phyloP scores from a whole-genome alignment of 2,888 invertebrate genomes.

The Cheilosia impressa region DNA sequence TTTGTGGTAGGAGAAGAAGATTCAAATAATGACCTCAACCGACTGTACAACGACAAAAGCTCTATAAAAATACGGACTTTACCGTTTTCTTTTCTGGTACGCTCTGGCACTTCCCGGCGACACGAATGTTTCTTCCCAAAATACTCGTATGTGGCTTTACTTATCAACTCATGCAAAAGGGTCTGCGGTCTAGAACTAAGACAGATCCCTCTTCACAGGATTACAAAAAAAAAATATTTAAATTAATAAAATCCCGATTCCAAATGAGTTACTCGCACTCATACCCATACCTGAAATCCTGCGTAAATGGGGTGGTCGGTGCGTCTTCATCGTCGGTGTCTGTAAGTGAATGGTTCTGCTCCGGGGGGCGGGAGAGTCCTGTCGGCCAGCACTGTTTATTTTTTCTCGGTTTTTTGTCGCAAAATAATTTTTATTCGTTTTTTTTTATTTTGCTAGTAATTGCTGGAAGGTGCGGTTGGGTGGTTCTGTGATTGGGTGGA shows the following conservation, averaged over 20 bases:
- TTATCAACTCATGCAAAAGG: background rate
- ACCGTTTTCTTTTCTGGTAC: background rate
- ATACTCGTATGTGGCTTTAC: background rate
- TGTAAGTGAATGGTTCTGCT: constrained; percentile 32
- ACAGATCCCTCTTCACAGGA: background rate
- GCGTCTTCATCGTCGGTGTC: constrained; percentile 18
- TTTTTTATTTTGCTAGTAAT: constrained; percentile 37
- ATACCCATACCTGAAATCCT: background rate
- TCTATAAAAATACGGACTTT: background rate
- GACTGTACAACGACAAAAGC: background rate
- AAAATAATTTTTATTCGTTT: constrained; percentile 29
- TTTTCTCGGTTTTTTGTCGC: constrained; percentile 54
- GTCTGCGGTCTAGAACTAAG: constrained; percentile 3
- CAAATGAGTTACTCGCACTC: background rate
- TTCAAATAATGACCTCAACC: background rate
- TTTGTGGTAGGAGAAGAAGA: background rate
- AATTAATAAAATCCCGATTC: constrained; percentile 11
- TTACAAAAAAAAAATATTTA: background rate
- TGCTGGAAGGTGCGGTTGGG: constrained; percentile 14
- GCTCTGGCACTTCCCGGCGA: background rate
- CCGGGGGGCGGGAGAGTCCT: constrained; percentile 10
- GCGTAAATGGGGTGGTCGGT: constrained; percentile 22
- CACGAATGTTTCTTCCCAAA: background rate
- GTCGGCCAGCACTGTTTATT: constrained; percentile 40
- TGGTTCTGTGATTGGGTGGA: constrained; percentile 17